A percentile compares a stretch with the other conserved stretches of the same genome.
phyloP scores from a whole-genome alignment of 2,113 vertebrate genomes.

The Phylloscopus trochilus region DNA sequence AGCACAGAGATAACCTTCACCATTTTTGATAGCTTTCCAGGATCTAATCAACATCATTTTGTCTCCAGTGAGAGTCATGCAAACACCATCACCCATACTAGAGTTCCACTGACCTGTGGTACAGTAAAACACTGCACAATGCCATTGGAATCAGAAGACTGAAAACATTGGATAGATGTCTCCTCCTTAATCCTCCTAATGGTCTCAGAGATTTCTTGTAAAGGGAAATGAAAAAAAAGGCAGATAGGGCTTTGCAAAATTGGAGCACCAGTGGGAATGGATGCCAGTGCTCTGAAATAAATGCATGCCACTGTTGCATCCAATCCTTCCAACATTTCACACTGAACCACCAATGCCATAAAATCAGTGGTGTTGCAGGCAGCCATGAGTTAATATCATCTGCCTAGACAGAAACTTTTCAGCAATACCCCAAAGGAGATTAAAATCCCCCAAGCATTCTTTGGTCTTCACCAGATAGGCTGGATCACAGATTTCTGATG shows the following conservation, averaged over 20 bases:
- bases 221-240: background rate
- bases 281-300: background rate
- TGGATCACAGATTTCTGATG: background rate
- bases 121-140: background rate
- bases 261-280: background rate
- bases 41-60: background rate
- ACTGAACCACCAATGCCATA: background rate
- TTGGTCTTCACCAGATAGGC: background rate
- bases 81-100: background rate
- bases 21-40: background rate
- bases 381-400: background rate
- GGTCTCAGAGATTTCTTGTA: background rate
- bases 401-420: background rate
- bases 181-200: background rate
- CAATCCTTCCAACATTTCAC: background rate
- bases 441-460: background rate
- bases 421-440: background rate
- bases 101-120: background rate
- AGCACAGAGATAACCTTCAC: background rate
- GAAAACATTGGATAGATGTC: background rate
- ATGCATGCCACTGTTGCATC: background rate
- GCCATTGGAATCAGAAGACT: background rate
- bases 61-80: background rate
- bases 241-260: background rate
- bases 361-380: background rate